Conservation (phyloP, 2,888 invertebrate species). For the Lacanobia oleracea region DNA sequence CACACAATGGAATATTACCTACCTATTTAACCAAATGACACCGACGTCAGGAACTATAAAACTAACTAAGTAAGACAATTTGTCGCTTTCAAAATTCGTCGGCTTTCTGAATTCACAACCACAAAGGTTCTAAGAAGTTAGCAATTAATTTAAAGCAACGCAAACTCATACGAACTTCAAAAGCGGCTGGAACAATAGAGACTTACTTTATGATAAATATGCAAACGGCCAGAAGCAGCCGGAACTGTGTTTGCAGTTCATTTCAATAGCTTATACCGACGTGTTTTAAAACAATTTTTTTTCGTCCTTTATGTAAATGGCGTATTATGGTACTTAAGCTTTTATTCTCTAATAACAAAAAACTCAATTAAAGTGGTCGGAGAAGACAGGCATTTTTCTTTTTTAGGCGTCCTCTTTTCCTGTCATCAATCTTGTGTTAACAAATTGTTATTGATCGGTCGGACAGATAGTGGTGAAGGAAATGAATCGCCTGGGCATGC, state of each 20-base stretch:
- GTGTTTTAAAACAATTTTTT: constrained; percentile 35
- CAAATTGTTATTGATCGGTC: constrained; percentile 48
- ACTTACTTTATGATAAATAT: constrained; percentile 78
- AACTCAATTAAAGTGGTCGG: constrained; percentile 29
- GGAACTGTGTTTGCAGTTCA: constrained; percentile 71
- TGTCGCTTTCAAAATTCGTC: constrained; percentile 66
- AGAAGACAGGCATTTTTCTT: constrained; percentile 10
- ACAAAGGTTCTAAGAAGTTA: constrained; percentile 74
- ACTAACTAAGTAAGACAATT: constrained; percentile 58
- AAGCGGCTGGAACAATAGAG: constrained; percentile 76
- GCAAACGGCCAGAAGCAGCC: constrained; percentile 67
- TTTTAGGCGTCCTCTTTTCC: constrained; percentile 24
- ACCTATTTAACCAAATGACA: constrained; percentile 40
- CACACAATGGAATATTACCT: constrained; percentile 13
- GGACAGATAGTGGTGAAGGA: constrained; percentile 94
- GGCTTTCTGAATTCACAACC: constrained; percentile 68
- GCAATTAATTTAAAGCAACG: constrained; percentile 76
- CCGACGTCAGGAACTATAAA: constrained; percentile 57
- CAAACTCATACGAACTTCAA: constrained; percentile 75
- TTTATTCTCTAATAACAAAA: constrained; percentile 41
- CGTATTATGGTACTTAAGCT: constrained; percentile 6
- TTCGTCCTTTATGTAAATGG: constrained; percentile 33
- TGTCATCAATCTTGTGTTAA: constrained; percentile 43
- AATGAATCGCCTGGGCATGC: constrained; percentile 97
- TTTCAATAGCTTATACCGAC: constrained; percentile 59